phyloP scores from a whole-genome alignment of 2,888 invertebrate genomes.

The Amblyjoppa fuscipennis region DNA sequence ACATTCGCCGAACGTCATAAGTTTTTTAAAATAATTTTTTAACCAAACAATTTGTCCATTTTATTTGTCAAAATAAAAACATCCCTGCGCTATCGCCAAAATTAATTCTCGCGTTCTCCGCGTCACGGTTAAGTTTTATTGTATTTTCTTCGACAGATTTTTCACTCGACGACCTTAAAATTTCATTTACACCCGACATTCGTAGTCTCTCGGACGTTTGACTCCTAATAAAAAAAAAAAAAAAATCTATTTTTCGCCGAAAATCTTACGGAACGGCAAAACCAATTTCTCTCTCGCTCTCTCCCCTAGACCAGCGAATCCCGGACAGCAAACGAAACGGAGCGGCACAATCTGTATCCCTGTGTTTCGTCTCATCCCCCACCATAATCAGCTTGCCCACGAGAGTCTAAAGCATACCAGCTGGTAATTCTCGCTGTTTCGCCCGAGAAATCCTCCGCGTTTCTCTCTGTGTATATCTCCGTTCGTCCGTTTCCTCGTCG shows the following conservation, averaged over 20 bases:
- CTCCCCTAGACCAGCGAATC: not conserved
- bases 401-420: conserved; percentile 56
- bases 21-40: not conserved
- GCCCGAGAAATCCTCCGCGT: conserved; percentile 41
- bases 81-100: not conserved
- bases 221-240: not conserved
- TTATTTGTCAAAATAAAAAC: not conserved
- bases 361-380: conserved; percentile 49
- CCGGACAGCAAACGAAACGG: not conserved
- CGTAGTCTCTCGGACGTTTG: not conserved
- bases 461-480: conserved; percentile 44
- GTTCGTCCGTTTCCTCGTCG: conserved; percentile 38
- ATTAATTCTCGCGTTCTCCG: not conserved
- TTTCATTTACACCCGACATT: not conserved
- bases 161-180: not conserved
- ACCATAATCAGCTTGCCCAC: conserved; percentile 49
- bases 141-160: not conserved
- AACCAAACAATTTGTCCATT: not conserved
- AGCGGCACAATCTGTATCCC: not conserved
- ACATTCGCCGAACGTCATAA: not conserved
- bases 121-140: not conserved
- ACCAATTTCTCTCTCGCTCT: not conserved
- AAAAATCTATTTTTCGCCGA: not conserved
- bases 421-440: conserved; percentile 51
- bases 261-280: not conserved